These are phyloP conservation scores for Ochotona curzoniae DNA, from an alignment of 2,113 vertebrate genomes.

Conservation along the genomic window DNA sequence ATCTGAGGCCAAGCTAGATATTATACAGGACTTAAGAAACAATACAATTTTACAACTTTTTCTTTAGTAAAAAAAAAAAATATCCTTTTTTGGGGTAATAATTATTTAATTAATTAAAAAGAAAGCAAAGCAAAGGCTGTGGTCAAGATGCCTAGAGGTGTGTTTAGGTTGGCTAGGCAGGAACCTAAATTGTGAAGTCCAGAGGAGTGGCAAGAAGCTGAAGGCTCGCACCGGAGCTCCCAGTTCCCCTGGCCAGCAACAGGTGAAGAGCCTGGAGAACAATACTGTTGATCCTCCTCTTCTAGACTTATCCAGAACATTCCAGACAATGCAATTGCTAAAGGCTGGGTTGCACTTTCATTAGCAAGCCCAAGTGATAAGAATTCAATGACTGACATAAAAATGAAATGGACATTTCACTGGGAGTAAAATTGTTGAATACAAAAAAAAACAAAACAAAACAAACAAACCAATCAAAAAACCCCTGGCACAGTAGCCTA, in stretches of 20 bases:
- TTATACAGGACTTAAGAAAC: neutral
- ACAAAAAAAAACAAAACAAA: neutral
- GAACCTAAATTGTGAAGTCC: neutral
- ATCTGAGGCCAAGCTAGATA: conserved; percentile 30
- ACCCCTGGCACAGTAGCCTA: no score
- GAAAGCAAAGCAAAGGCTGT: no score
- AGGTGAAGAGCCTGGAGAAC: neutral
- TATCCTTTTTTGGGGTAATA: neutral
- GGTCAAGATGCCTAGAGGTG: neutral
- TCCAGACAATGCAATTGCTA: neutral
- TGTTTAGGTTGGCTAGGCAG: neutral
- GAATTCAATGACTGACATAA: neutral
- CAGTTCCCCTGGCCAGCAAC: neutral
- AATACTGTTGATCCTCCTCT: neutral
- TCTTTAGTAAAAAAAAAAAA: neutral
- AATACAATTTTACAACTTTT: neutral
- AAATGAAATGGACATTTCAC: neutral
- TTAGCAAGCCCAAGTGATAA: neutral
- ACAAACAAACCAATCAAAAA: no score
- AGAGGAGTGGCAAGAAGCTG: neutral
- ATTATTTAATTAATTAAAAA: no score
- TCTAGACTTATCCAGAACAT: neutral
- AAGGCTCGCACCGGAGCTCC: neutral
- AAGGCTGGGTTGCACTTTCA: neutral
- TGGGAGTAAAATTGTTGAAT: neutral